Evolutionary conservation across 1,140 invertebrate species (phyloP), one percentile per base, ranked within the genome.

Genomic region (Idris sp.): DNA sequence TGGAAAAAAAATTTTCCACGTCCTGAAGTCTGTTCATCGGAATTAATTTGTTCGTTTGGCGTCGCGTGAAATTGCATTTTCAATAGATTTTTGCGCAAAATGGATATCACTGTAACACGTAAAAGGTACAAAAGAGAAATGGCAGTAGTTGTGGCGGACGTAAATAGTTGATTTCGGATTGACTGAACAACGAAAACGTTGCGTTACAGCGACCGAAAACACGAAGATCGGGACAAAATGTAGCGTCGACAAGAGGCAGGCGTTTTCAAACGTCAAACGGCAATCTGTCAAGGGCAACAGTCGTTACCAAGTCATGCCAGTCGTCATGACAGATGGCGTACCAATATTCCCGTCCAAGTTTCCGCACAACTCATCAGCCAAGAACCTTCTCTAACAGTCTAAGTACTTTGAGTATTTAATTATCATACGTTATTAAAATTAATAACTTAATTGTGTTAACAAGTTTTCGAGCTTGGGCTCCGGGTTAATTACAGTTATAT

Each of bases 271-370:
- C 48, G 51, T 13, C 28, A 26, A 74, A 61, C 54, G 33, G 67
- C 65, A 72, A 76, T 72, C 74, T 72, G 74, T 48, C 61, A 76
- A 68, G 62, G 56, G 74, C 56, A 62, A 69, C 61, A 71, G 65
- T 76, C 73, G 73, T 73, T 73, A 61, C 61, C 56, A 25, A 58
- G 30, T 72, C 67, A 72, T 51, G 74, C 65, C 73, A 76, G 67
- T 76, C 74, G 68, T 51, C 67, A 61, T 76, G 67, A 76, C 74
- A 72, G 74, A 76, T 76, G 74, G 67, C 62, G 51, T 54, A 49
- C 61, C 67, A 38, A 62, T 72, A 67, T 72, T 65, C 49, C 44
- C 15, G 10, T 26, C 62, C 48, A 76, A 76, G 59, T 76, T 76
- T 76, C 62, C 56, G 43, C 67, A n/a, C n/a, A 72, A 67, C 58